phyloP scores from a whole-genome alignment of 2,113 vertebrate species.

The Amphiprion ocellaris region DNA sequence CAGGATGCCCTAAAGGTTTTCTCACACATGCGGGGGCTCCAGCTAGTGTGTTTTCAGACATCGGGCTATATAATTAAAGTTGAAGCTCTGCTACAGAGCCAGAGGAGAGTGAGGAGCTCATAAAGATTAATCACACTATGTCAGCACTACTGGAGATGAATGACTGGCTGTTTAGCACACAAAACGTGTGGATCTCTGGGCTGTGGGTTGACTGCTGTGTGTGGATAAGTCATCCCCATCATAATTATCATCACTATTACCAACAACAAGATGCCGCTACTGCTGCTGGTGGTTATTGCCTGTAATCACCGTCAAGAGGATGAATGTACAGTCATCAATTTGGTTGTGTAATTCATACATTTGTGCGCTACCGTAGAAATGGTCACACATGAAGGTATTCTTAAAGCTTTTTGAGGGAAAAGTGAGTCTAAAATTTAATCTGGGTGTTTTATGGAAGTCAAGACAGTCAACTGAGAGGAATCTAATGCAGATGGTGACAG shows the following conservation, averaged over 20 bases:
- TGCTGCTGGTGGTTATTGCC: not conserved
- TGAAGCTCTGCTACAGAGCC: slow-evolving; percentile 19
- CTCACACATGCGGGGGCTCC: slow-evolving; percentile 5
- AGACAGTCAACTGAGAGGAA: not conserved
- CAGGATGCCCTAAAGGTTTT: slow-evolving; percentile 30
- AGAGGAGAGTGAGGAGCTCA: slow-evolving; percentile 3
- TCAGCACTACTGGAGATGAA: slow-evolving; percentile 15
- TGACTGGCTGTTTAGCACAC: slow-evolving; percentile 16
- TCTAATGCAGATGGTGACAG: slow-evolving; percentile 32
- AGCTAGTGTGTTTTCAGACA: not conserved
- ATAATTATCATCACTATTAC: not conserved
- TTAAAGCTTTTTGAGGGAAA: not conserved
- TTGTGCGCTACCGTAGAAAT: too few relatives aligned
- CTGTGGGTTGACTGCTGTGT: not conserved
- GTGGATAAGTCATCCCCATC: slow-evolving; percentile 14
- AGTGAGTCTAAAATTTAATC: not conserved
- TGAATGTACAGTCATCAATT: not conserved
- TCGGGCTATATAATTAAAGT: slow-evolving; percentile 27
- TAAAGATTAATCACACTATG: slow-evolving; percentile 46
- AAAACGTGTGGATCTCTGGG: not conserved
- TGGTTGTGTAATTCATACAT: not conserved
- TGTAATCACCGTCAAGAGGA: not conserved
- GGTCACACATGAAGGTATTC: not conserved
- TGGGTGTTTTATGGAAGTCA: slow-evolving; percentile 23
- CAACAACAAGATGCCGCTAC: not conserved